These are phyloP conservation scores for Agrochola circellaris DNA, from an alignment of 2,888 invertebrate species.

Conservation along the genomic window DNA sequence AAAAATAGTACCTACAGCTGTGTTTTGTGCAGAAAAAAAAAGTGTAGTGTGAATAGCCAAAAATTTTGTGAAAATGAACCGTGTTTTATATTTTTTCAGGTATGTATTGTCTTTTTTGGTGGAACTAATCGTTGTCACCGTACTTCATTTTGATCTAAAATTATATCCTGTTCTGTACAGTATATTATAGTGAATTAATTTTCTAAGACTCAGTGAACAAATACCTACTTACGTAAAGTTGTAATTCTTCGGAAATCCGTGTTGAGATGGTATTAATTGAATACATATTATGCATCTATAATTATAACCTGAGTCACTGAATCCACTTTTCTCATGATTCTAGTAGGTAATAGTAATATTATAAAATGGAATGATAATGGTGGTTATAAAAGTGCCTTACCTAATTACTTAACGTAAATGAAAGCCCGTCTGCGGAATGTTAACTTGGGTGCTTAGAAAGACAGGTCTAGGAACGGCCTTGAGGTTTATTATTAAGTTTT, in stretches of 20 bases:
- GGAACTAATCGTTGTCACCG: neutral
- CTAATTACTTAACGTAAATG: slow-evolving; percentile 38
- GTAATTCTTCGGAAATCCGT: slow-evolving; percentile 29
- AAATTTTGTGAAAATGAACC: slow-evolving; percentile 29
- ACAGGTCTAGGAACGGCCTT: slow-evolving; percentile 31
- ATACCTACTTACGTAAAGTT: slow-evolving; percentile 1
- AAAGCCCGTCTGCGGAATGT: slow-evolving; percentile 27
- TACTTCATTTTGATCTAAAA: neutral
- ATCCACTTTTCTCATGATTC: slow-evolving; percentile 19
- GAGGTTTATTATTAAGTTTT: slow-evolving; percentile 9
- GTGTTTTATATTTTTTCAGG: slow-evolving; percentile 45
- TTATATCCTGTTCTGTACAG: neutral
- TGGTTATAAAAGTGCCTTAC: slow-evolving; percentile 18
- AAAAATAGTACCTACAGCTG: slow-evolving; percentile 3
- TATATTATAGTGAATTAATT: neutral
- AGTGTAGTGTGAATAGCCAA: slow-evolving; percentile 17
- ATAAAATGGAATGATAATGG: slow-evolving; percentile 26
- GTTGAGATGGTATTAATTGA: slow-evolving; percentile 9
- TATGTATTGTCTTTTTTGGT: slow-evolving; percentile 10
- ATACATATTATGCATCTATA: slow-evolving; percentile 23
- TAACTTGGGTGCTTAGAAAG: slow-evolving; percentile 3
- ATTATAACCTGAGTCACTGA: slow-evolving; percentile 24
- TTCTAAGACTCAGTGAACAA: neutral
- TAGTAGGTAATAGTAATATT: slow-evolving; percentile 4
- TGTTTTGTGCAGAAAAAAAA: slow-evolving; percentile 16